Evolutionary conservation across 2,113 vertebrate genomes (phyloP), one percentile per base, ranked within the genome.

Genomic region (Globicephala melas): DNA sequence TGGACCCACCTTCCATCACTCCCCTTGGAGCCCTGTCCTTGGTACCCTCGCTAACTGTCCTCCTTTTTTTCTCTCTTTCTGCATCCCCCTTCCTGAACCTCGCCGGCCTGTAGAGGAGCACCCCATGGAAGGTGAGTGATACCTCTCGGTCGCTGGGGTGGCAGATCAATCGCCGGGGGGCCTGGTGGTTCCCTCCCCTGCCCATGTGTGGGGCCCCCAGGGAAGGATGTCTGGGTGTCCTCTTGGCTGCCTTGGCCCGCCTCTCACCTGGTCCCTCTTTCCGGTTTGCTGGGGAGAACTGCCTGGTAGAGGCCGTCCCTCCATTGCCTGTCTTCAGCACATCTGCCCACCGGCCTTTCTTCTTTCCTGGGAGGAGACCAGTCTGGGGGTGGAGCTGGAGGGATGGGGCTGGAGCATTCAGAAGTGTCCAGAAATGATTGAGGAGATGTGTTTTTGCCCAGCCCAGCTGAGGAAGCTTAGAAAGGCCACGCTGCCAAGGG

Each of bases 41-140:
- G 71, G 47, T 33, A 25, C 1, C 11, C 36, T 17, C 10, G 71
- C 97, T 97, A 97, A 98, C 47, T 23, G 67, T n/a, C 6, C 33
- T 97, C 68, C 89, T 90, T 74, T 87, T 50, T 79, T 95, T 20
- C 38, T 92, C 50, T 97, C 79, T 77, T 68, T 91, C 79, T 67
- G 89, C 89, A 36, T 76, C 21, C 41, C 65, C 63, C 67, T 96
- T 79, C 81, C 84, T 74, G 88, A 67, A 79, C 84, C 53, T n/a
- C 0, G 65, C 92, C 28, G 93, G 71, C 94, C 89, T 93, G 5
- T 20, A 98, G 98, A 98, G 96, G 98, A 98, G 71, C 97, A 96
- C 80, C 96, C 98, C 88, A 89, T 98, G 97, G 98, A 98, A 98
- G 98, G 98, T 98, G 97, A 98, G 98, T 97, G 83, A 85, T 20